These are phyloP conservation scores for Characodon lateralis DNA, from an alignment of 2,797 vertebrate species.

Conservation along the genomic window DNA sequence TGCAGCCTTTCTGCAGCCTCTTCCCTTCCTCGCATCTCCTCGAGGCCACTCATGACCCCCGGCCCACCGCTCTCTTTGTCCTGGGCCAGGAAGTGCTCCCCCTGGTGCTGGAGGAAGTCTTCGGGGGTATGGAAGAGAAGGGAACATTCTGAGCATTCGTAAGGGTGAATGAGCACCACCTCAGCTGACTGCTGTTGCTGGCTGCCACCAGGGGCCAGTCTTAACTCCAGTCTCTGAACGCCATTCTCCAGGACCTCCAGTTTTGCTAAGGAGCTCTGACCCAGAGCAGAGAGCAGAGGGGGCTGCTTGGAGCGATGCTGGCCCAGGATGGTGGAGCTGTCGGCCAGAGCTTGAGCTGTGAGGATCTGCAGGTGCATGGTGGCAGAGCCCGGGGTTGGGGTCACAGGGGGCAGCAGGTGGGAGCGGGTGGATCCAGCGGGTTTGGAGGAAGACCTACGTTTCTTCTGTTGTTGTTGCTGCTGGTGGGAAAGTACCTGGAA, in stretches of 20 bases:
- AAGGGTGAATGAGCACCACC: constrained; percentile 84
- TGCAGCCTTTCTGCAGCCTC: constrained; percentile 56
- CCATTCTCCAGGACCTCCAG: constrained; percentile 65
- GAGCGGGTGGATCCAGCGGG: constrained; percentile 41
- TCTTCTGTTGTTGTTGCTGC: constrained; percentile 73
- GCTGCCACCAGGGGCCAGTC: constrained; percentile 56
- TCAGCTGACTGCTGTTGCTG: constrained; percentile 54
- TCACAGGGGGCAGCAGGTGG: constrained; percentile 70
- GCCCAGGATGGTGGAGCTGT: constrained; percentile 57
- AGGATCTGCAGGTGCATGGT: constrained; percentile 86
- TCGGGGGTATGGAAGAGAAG: constrained; percentile 89
- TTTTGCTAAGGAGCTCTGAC: constrained; percentile 42
- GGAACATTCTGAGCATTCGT: constrained; percentile 91
- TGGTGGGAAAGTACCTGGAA: constrained; percentile 78
- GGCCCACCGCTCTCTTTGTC: constrained; percentile 86
- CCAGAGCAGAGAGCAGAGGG: constrained; percentile 60
- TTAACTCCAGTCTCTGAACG: constrained; percentile 72
- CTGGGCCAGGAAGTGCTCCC: constrained; percentile 88
- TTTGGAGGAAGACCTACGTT: constrained; percentile 58
- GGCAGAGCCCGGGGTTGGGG: constrained; percentile 76
- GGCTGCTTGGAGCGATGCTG: constrained; percentile 71
- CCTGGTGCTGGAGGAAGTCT: constrained; percentile 92
- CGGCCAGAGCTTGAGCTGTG: constrained; percentile 82
- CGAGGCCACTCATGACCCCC: constrained; percentile 74
- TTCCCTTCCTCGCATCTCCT: constrained; percentile 68